Conservation (phyloP, 2,797 vertebrate genomes). For the Acridotheres tristis region DNA sequence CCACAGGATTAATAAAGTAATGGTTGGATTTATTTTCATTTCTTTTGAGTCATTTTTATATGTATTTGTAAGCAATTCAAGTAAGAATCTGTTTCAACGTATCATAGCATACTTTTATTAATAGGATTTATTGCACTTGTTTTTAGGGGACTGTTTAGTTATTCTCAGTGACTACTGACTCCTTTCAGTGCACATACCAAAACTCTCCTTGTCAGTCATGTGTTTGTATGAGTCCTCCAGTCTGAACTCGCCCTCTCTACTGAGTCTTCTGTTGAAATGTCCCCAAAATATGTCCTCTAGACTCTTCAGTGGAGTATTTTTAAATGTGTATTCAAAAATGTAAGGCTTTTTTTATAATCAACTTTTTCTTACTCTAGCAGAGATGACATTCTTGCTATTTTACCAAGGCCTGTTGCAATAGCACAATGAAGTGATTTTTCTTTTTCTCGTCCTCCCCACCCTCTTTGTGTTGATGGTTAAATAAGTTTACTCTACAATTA, state of each 20-base stretch:
- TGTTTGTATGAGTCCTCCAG: accelerated
- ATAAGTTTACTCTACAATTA: neutral
- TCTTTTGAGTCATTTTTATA: neutral
- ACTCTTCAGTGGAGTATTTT: neutral
- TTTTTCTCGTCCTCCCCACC: neutral
- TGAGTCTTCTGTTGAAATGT: neutral
- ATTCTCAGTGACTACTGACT: neutral
- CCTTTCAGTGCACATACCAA: neutral
- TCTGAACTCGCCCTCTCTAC: neutral
- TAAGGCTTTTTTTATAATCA: accelerated
- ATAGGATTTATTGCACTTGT: neutral
- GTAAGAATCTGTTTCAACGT: neutral
- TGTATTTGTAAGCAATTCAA: neutral
- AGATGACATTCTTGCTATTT: neutral
- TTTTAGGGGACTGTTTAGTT: neutral
- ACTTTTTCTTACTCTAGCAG: neutral
- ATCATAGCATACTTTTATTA: neutral
- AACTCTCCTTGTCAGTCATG: neutral
- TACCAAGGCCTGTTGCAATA: neutral
- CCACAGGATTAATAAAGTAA: neutral
- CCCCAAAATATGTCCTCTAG: neutral
- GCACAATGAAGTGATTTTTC: neutral
- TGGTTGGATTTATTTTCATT: neutral
- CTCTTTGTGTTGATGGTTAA: neutral
- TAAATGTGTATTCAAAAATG: neutral